Evolutionary conservation across 2,113 vertebrate species (phyloP), one percentile per base, ranked within the genome.

Genomic region (Phocoena phocoena): DNA sequence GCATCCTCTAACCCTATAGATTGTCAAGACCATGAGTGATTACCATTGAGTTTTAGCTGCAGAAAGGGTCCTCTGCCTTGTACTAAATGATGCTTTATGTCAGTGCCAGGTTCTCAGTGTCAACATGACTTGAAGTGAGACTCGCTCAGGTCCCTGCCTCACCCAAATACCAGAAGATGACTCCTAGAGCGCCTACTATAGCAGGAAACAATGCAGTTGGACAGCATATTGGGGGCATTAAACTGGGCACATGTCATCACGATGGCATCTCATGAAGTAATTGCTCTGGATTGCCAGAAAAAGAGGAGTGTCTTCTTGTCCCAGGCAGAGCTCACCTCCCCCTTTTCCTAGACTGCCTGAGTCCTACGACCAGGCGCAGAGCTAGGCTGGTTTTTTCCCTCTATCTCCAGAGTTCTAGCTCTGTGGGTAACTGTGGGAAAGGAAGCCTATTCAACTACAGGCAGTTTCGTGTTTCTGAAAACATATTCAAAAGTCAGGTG

Each of bases 61-160:
- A 95, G 93, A 95, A 93, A 88, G 96, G 98, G 90, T 96, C 96
- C 58, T 68, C 60, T 76, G 17, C 62, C 71, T 96, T 88, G 55
- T 83, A 96, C 68, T 97, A 93, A 96, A 95, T 97, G 97, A 98
- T 44, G 67, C 88, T 77, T 0, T 95, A 97, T 92, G 53, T 93
- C 87, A 93, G 83, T 97, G 94, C 97, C 88, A 97, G 93, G 68
- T 97, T 95, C 97, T 97, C 88, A 93, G 6, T 95, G 94, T 97
- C 97, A 80, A 1, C 65, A 26, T 83, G 53, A 89, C 97, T 97
- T 98, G 93, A 93, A 79, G 70, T 90, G 84, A 76, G 55, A 67
- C 55, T 18, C 68, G 33, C 86, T 96, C 95, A 93, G 67, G 86
- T 31, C 94, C 38, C 65, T 92, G 93, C 55, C 44, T 89, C 97